Percentiles rank a stretch among this genome's conserved stretches.
Evolutionary conservation across 2,113 vertebrate genomes (phyloP).

Genomic region (Rhadina sibilatrix): DNA sequence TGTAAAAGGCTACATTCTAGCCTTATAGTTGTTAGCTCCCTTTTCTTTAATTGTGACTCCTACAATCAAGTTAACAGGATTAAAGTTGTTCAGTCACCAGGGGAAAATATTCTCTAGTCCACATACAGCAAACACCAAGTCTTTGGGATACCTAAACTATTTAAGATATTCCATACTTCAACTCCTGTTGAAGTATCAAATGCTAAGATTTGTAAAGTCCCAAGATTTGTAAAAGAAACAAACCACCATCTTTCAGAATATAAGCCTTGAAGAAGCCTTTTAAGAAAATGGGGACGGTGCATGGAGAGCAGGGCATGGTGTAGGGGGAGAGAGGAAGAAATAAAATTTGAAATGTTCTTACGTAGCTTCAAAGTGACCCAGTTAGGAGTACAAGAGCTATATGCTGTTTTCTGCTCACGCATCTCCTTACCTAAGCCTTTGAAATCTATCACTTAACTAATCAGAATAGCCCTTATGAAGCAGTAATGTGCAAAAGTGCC

Average conservation of each 20-base stretch:
- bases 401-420: not conserved
- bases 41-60: not conserved
- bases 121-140: not conserved
- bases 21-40: not conserved
- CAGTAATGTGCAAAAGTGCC: not conserved
- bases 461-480: not conserved
- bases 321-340: not conserved
- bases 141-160: not conserved
- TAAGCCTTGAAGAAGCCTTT: not conserved
- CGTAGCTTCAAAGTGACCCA: not conserved
- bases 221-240: not conserved
- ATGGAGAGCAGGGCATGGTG: fast-evolving
- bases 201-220: not conserved
- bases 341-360: not conserved
- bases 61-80: not conserved
- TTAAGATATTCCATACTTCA: not conserved
- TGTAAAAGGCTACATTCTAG: not conserved
- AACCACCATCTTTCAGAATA: not conserved
- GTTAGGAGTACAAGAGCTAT: not conserved
- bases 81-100: not conserved
- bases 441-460: not conserved
- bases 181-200: not conserved
- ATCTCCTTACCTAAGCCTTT: not conserved
- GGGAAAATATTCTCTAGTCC: not conserved
- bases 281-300: not conserved